phyloP scores from a whole-genome alignment of 2,113 vertebrate genomes.

The Tragelaphus buxtoni region DNA sequence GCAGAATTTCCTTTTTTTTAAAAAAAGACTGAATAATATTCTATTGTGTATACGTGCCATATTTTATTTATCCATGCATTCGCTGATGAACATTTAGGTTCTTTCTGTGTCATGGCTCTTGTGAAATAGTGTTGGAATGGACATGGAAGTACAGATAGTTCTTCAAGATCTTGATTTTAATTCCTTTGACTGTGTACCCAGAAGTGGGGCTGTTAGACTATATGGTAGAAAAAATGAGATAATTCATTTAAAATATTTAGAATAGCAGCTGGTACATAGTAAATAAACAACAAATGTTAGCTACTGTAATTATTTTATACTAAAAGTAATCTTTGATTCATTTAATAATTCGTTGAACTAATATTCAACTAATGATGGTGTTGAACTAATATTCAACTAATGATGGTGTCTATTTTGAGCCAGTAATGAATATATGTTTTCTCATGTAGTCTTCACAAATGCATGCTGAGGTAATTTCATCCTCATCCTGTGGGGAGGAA shows the following conservation, averaged over 20 bases:
- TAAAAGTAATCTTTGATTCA: slow-evolving; percentile 29
- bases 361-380: not conserved
- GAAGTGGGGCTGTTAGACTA: not conserved
- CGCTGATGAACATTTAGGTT: not conserved
- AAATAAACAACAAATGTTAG: slow-evolving; percentile 16
- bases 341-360: not conserved
- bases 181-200: not conserved
- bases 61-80: not conserved
- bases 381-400: not conserved
- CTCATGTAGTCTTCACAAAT: not conserved
- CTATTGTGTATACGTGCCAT: not conserved
- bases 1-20: not conserved
- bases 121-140: not conserved
- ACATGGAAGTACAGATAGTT: not conserved
- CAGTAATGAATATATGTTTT: not conserved
- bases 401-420: not conserved
- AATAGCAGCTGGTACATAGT: not conserved
- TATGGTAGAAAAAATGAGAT: not conserved
- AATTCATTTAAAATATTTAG: slow-evolving; percentile 20
- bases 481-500: not conserved
- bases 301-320: not conserved
- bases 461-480: not conserved
- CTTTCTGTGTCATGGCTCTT: not conserved
- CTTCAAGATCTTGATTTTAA: not conserved
- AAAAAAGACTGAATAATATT: not conserved